These are phyloP conservation scores for Ctenomys sociabilis DNA, from an alignment of 2,113 vertebrate species.

Conservation along the genomic window DNA sequence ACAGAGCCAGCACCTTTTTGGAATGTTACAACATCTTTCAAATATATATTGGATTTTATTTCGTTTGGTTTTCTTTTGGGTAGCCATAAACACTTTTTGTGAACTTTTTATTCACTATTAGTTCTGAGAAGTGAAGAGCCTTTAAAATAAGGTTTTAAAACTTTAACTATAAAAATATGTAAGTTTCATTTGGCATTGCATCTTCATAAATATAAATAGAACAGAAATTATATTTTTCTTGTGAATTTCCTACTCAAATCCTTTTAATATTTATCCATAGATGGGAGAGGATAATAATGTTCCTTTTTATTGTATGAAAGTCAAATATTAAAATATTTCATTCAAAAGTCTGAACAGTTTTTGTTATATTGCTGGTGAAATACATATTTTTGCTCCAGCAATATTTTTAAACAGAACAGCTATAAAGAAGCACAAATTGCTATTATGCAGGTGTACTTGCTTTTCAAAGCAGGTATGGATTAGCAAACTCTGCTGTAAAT, in stretches of 20 bases:
- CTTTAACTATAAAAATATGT: not conserved
- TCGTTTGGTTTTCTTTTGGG: not conserved
- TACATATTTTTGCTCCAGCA: slow-evolving; percentile 2
- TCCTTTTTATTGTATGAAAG: not conserved
- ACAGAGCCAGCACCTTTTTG: not conserved
- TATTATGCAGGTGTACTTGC: not conserved
- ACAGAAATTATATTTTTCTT: not conserved
- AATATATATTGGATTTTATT: not conserved
- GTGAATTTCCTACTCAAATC: not conserved
- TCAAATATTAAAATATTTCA: slow-evolving; percentile 37
- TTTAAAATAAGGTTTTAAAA: not conserved
- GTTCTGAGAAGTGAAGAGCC: not conserved
- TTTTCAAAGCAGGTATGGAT: not conserved
- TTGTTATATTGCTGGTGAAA: slow-evolving; percentile 29
- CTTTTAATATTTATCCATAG: not conserved
- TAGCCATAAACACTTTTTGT: not conserved
- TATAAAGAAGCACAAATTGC: not conserved
- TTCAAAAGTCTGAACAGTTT: not conserved
- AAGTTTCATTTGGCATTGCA: not conserved
- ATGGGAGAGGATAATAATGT: not conserved
- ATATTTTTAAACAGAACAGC: not conserved
- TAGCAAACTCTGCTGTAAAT: not conserved
- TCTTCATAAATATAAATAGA: not conserved
- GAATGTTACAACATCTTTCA: not conserved
- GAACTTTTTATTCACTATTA: not conserved